Percentiles rank a stretch among this genome's conserved stretches.
Evolutionary conservation across 1,140 invertebrate species (phyloP).

Genomic region (Nephotettix cincticeps): DNA sequence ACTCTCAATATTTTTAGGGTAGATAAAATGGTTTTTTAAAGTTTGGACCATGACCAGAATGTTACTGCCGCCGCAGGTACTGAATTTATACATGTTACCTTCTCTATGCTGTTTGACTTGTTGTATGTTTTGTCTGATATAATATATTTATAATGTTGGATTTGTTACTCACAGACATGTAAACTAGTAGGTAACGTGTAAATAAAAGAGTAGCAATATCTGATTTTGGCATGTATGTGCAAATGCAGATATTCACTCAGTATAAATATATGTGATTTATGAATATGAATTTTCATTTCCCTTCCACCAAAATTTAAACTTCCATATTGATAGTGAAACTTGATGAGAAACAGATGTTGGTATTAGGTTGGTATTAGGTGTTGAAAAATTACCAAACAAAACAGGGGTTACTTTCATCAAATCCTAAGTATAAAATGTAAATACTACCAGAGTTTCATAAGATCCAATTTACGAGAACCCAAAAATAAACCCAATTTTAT

Average conservation of each 20-base stretch:
- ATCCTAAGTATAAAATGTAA: too few relatives aligned
- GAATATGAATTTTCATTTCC: background rate
- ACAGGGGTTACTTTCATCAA: too few relatives aligned
- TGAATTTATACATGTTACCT: conserved; percentile 19
- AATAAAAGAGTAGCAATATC: conserved; percentile 6
- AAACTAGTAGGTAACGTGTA: background rate
- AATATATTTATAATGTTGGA: conserved; percentile 19
- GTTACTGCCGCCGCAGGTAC: conserved; percentile 15
- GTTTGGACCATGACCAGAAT: background rate
- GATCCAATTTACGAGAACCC: too few relatives aligned
- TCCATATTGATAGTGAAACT: background rate
- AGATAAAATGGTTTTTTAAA: too few relatives aligned
- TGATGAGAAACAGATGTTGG: too few relatives aligned
- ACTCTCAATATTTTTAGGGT: too few relatives aligned
- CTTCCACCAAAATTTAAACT: background rate
- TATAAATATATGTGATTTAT: conserved; percentile 3
- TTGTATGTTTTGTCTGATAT: conserved; percentile 18
- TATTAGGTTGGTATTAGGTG: too few relatives aligned
- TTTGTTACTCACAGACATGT: conserved; percentile 11
- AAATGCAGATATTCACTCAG: conserved; percentile 17
- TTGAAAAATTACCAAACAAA: too few relatives aligned
- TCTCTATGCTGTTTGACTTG: background rate
- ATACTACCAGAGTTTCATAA: too few relatives aligned
- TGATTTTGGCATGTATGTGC: background rate
- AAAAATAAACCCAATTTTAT: too few relatives aligned